Percentiles rank a stretch among this genome's conserved stretches.
phyloP scores from a whole-genome alignment of 2,113 vertebrate species.

The Scomber japonicus region DNA sequence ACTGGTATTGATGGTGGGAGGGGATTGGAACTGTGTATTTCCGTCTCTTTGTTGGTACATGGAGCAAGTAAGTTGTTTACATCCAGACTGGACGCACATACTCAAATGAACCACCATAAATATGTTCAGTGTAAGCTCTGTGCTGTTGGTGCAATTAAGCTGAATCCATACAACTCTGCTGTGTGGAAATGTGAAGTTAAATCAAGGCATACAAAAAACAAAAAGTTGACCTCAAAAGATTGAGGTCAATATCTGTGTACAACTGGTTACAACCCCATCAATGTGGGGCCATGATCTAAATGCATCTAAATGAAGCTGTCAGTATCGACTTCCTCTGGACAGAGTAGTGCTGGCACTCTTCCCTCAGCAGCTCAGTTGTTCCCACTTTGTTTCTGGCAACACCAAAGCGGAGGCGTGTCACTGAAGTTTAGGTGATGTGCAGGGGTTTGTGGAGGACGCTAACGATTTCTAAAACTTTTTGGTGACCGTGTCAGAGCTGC shows the following conservation, averaged over 20 bases:
- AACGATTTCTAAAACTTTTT: constrained; percentile 72
- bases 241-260: constrained; percentile 10
- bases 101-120: background rate
- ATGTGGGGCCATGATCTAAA: constrained; percentile 49
- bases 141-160: background rate
- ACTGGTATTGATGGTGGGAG: constrained; percentile 18
- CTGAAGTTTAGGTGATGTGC: constrained; percentile 65
- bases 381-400: constrained; percentile 52
- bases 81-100: background rate
- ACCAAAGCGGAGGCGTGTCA: constrained; percentile 49
- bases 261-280: background rate
- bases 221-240: background rate
- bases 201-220: background rate
- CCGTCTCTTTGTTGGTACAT: constrained; percentile 14
- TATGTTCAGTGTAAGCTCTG: background rate
- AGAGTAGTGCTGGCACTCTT: constrained; percentile 41
- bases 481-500: constrained; percentile 52
- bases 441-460: constrained; percentile 43
- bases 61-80: background rate
- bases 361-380: constrained; percentile 36
- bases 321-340: constrained; percentile 58
- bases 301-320: constrained; percentile 41
- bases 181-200: background rate
- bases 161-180: background rate
- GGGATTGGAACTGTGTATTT: constrained; percentile 10